A percentile compares a stretch with the other conserved stretches of the same genome.
Conservation (phyloP, 1,140 invertebrate species). For the Acyrthosiphon pisum region DNA sequence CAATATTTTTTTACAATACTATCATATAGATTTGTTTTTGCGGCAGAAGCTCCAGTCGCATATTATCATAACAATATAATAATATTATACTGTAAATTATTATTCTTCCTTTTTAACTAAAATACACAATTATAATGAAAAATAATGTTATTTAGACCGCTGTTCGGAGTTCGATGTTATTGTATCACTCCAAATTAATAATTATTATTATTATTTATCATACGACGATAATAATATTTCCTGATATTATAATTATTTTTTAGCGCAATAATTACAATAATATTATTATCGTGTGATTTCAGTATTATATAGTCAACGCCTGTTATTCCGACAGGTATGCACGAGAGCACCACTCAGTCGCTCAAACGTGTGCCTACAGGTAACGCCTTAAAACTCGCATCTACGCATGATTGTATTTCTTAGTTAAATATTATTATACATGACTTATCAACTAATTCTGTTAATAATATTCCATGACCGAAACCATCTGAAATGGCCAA, state of each 20-base stretch:
- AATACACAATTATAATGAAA: neutral
- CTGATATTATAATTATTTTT: neutral
- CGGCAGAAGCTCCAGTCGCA: neutral
- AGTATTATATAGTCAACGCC: neutral
- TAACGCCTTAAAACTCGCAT: slow-evolving; percentile 14
- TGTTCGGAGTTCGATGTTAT: neutral
- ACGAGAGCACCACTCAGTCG: neutral
- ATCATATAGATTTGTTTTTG: neutral
- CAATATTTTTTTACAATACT: no score
- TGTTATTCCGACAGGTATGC: slow-evolving; percentile 33
- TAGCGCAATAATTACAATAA: neutral
- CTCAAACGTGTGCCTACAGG: slow-evolving; percentile 34
- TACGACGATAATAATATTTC: neutral
- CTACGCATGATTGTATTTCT: neutral
- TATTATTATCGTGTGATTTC: neutral
- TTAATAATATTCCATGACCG: neutral
- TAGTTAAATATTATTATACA: neutral
- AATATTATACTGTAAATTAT: neutral
- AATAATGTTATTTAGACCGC: neutral
- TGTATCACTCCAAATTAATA: neutral
- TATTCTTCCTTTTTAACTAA: neutral
- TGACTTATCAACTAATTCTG: no score
- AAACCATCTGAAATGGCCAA: neutral
- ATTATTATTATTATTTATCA: no score
- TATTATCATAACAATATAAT: neutral